Evolutionary conservation across 1,140 invertebrate genomes (phyloP).

Genomic region (Pristionchus pacificus): DNA sequence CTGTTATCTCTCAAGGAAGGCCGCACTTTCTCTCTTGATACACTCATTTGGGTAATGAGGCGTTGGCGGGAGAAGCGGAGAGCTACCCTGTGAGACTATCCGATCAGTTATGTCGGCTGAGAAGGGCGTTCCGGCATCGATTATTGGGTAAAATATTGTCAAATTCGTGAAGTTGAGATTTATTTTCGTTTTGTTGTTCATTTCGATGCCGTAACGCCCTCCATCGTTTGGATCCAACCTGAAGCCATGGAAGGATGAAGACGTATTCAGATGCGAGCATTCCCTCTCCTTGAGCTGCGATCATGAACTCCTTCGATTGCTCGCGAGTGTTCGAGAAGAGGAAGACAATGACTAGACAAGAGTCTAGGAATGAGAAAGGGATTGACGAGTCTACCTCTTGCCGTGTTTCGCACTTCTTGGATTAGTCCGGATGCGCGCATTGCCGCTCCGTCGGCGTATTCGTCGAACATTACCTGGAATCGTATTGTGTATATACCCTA

Average conservation of each 20-base stretch:
- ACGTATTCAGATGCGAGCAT: slow-evolving; percentile 54
- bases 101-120: neutral
- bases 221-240: slow-evolving; percentile 27
- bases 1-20: too few species aligned
- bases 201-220: neutral
- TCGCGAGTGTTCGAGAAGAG: slow-evolving; percentile 54
- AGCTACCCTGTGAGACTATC: neutral
- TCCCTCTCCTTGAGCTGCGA: slow-evolving; percentile 39
- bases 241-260: slow-evolving; percentile 54
- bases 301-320: slow-evolving; percentile 53
- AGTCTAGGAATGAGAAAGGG: neutral
- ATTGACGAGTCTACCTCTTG: slow-evolving; percentile 37
- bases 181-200: neutral
- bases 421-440: slow-evolving; percentile 44
- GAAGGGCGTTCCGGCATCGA: neutral
- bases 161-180: neutral
- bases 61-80: neutral
- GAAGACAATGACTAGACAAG: slow-evolving; percentile 50
- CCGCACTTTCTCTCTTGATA: too few species aligned
- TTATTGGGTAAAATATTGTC: neutral
- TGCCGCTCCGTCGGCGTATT: slow-evolving; percentile 48
- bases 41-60: neutral
- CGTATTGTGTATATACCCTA: neutral
- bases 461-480: slow-evolving; percentile 42
- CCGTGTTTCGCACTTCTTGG: slow-evolving; percentile 41